Evolutionary conservation across 2,888 invertebrate genomes (phyloP).

Genomic region (Drosophila emarginata): DNA sequence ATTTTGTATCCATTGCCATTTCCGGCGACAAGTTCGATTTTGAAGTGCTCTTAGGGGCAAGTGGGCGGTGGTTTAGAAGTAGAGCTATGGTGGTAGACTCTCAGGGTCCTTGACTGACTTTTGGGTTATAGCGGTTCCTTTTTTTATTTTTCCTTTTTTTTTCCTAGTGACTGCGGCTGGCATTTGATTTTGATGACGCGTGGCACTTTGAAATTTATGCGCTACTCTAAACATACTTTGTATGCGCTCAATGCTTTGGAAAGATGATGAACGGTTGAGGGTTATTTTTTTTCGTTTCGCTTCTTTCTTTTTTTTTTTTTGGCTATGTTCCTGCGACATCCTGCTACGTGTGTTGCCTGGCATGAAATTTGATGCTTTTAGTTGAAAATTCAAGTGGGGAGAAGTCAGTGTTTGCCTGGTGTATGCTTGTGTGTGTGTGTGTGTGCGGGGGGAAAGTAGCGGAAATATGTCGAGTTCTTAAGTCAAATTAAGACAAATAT

Average conservation of each 20-base stretch:
- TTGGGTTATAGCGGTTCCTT: neutral
- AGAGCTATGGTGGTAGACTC: neutral
- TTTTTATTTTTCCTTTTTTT: neutral
- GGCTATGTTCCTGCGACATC: neutral
- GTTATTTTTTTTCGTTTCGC: constrained; percentile 20
- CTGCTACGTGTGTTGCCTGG: constrained; percentile 12
- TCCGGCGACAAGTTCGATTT: neutral
- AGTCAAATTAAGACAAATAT: constrained; percentile 48
- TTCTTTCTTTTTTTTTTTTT: neutral
- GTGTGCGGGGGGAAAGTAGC: neutral
- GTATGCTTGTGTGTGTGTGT: neutral
- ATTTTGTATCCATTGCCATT: too few species aligned
- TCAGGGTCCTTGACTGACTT: constrained; percentile 11
- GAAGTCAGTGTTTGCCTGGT: constrained; percentile 42
- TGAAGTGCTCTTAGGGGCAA: neutral
- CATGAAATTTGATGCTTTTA: constrained; percentile 62
- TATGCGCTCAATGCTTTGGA: constrained; percentile 59
- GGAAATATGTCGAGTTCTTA: constrained; percentile 27
- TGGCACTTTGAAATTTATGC: constrained; percentile 75
- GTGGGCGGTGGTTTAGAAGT: neutral
- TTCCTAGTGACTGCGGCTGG: constrained; percentile 45
- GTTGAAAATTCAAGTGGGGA: constrained; percentile 45
- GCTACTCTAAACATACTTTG: constrained; percentile 69
- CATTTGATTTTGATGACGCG: constrained; percentile 75
- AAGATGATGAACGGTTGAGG: constrained; percentile 57